Percentiles rank a stretch among this genome's conserved stretches.
Conservation (phyloP, 2,888 invertebrate species). For the Cheilosia pagana region DNA sequence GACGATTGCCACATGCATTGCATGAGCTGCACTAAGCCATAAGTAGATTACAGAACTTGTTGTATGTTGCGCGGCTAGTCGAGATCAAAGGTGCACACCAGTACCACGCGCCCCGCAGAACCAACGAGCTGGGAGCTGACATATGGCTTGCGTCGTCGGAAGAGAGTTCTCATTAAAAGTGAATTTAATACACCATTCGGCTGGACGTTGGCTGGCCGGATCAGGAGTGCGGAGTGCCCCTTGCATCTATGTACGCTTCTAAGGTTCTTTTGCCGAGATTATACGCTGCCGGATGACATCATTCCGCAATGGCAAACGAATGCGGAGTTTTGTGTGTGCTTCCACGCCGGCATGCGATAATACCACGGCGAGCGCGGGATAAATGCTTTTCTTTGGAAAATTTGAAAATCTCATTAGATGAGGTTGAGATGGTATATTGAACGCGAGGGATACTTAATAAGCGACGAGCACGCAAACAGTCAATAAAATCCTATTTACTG, state of each 20-base stretch:
- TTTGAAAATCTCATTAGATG: conserved; percentile 73
- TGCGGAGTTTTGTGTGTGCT: conserved; percentile 43
- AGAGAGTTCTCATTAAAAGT: conserved; percentile 73
- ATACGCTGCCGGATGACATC: conserved; percentile 60
- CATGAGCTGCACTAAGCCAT: conserved; percentile 57
- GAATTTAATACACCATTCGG: conserved; percentile 68
- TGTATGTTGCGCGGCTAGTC: conserved; percentile 48
- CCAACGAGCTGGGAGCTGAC: conserved; percentile 31
- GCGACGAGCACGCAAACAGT: conserved; percentile 69
- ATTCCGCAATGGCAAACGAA: conserved; percentile 58
- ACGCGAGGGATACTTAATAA: conserved; percentile 60
- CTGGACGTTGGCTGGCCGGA: conserved; percentile 40
- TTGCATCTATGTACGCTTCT: conserved; percentile 18
- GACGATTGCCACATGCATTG: conserved; percentile 39
- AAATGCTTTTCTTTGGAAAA: conserved; percentile 69
- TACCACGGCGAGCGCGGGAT: conserved; percentile 44
- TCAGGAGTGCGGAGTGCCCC: neutral
- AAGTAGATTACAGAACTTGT: conserved; percentile 61
- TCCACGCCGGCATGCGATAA: conserved; percentile 54
- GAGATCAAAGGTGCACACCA: conserved; percentile 70
- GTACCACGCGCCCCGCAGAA: conserved; percentile 2
- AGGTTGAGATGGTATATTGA: conserved; percentile 11
- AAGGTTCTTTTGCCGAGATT: conserved; percentile 12
- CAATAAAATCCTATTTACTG: conserved; percentile 71
- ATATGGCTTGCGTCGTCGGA: conserved; percentile 69